Conservation (phyloP, 37 sponge, comb jelly and placozoan species). For the Hormiphora californensis region DNA sequence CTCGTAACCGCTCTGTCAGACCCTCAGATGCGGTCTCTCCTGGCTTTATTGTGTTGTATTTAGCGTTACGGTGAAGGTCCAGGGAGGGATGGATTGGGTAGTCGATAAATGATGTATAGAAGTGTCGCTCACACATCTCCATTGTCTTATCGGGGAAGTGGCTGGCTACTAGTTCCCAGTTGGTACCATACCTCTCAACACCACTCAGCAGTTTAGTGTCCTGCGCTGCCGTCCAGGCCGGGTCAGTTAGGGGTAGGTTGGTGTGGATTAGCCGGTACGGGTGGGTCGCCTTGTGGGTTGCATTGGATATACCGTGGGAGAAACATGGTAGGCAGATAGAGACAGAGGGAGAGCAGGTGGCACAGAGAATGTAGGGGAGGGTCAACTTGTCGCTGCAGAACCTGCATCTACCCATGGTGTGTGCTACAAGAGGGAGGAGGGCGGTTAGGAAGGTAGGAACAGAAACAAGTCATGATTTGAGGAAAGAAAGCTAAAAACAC, state of each 20-base stretch:
- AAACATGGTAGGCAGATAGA: conserved; percentile 17
- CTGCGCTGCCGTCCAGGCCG: conserved; percentile 23
- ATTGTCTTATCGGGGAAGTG: conserved; percentile 1
- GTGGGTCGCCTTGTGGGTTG: background rate
- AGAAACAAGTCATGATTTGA: no score
- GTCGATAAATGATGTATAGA: conserved; percentile 16
- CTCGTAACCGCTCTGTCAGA: background rate
- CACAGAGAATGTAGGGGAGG: conserved; percentile 45
- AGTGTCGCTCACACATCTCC: background rate
- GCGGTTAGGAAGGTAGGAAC: no score
- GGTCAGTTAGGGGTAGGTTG: conserved; percentile 7
- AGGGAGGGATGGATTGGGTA: conserved; percentile 19
- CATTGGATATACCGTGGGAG: background rate
- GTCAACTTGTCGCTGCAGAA: conserved; percentile 34
- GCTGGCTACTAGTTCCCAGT: conserved; percentile 41
- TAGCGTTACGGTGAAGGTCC: conserved; percentile 5
- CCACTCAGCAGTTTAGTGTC: conserved; percentile 26
- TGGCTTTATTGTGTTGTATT: background rate
- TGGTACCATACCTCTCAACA: conserved; percentile 31
- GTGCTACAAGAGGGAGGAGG: background rate
- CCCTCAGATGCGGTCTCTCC: background rate
- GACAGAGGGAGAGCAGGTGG: background rate
- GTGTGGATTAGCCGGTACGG: conserved; percentile 27
- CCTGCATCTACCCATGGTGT: conserved; percentile 17
- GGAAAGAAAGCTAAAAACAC: background rate